A percentile compares a stretch with the other conserved stretches of the same genome.
These are phyloP conservation scores for Cerceris rybyensis DNA, from an alignment of 2,888 invertebrate species.

Conservation along the genomic window DNA sequence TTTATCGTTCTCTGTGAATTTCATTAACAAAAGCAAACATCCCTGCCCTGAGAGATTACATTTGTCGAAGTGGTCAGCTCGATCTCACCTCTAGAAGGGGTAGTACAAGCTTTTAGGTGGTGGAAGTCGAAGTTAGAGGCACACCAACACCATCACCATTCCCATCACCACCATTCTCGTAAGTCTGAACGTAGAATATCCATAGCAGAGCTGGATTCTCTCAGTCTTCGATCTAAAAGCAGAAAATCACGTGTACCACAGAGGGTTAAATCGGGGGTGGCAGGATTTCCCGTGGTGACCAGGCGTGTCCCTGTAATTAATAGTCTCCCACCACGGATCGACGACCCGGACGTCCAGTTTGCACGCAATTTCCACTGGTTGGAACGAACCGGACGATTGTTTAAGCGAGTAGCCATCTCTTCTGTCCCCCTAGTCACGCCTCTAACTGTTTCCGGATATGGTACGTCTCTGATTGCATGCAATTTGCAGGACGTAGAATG, in stretches of 20 bases:
- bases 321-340: constrained; percentile 65
- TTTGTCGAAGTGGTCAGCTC: constrained; percentile 70
- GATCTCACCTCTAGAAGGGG: constrained; percentile 32
- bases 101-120: constrained; percentile 17
- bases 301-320: constrained; percentile 73
- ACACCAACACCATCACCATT: constrained; percentile 49
- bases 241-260: constrained; percentile 63
- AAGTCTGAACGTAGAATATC: constrained; percentile 56
- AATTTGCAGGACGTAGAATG: not conserved
- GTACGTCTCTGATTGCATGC: constrained; percentile 11
- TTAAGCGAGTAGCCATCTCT: constrained; percentile 39
- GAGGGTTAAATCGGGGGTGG: constrained; percentile 50
- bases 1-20: constrained; percentile 26
- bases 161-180: constrained; percentile 31
- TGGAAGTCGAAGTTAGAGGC: constrained; percentile 72
- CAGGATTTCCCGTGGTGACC: constrained; percentile 67
- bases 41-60: constrained; percentile 71
- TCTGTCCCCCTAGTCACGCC: constrained; percentile 30
- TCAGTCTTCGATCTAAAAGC: constrained; percentile 49
- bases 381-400: constrained; percentile 52
- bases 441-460: not conserved
- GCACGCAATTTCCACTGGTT: constrained; percentile 57
- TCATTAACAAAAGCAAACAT: constrained; percentile 45
- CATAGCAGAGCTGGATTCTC: constrained; percentile 43
- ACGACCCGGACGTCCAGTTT: constrained; percentile 52